Conservation (phyloP, 2,113 vertebrate species). For the Corapipo altera region DNA sequence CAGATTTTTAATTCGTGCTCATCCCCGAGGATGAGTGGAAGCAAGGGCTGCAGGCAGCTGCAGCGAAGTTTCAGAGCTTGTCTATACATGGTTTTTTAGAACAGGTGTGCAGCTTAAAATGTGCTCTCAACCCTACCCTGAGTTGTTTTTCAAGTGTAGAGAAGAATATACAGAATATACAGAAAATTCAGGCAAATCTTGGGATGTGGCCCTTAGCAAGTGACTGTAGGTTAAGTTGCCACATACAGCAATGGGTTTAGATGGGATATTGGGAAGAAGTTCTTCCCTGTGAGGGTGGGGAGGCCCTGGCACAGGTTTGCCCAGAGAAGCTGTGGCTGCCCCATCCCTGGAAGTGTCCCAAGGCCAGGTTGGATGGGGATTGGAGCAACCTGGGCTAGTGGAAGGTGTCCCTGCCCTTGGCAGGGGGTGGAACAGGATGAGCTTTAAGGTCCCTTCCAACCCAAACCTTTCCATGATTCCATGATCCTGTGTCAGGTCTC, state of each 20-base stretch:
- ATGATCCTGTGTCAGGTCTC: background rate
- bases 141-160: background rate
- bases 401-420: background rate
- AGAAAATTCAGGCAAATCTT: background rate
- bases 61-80: slow-evolving; percentile 15
- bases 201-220: background rate
- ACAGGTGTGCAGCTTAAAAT: background rate
- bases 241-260: background rate
- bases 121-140: background rate
- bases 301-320: background rate
- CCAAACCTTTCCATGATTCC: background rate
- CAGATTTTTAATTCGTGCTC: slow-evolving; percentile 25
- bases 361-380: background rate
- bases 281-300: background rate
- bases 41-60: background rate
- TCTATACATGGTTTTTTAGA: background rate
- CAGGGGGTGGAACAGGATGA: background rate
- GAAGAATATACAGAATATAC: background rate
- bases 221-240: background rate
- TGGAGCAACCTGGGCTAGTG: background rate
- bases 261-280: background rate
- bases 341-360: background rate
- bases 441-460: background rate
- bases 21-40: background rate
- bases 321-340: background rate